phyloP scores from a whole-genome alignment of 92 coral and sea anemone genomes.

The Ricordea florida region DNA sequence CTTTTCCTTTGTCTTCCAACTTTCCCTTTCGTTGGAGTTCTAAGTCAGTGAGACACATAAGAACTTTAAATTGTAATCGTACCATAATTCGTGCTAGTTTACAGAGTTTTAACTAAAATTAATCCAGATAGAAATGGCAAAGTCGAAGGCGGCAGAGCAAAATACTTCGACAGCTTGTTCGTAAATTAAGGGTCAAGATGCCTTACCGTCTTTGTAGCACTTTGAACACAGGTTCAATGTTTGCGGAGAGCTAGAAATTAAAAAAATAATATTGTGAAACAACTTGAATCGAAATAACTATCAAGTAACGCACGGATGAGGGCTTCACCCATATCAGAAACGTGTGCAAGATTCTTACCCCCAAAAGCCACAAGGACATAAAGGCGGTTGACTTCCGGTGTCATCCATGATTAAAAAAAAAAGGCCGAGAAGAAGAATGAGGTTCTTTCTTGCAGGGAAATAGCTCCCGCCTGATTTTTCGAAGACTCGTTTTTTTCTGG shows the following conservation, averaged over 20 bases:
- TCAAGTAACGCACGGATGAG: not conserved
- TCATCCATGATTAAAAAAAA: slow-evolving; percentile 57
- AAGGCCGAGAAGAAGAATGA: too few relatives aligned
- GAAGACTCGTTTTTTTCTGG: too few relatives aligned
- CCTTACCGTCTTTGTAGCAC: slow-evolving; percentile 88
- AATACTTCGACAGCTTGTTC: too few relatives aligned
- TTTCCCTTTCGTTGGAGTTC: slow-evolving; percentile 4
- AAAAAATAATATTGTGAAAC: not conserved
- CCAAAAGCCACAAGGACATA: slow-evolving; percentile 90
- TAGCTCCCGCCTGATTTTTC: too few relatives aligned
- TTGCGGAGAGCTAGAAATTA: slow-evolving; percentile 71
- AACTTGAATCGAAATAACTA: not conserved
- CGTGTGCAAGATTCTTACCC: slow-evolving; percentile 62
- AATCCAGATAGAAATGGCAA: too few relatives aligned
- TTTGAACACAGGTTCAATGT: slow-evolving; percentile 87
- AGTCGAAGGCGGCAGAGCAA: too few relatives aligned
- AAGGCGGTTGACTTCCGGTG: slow-evolving; percentile 80
- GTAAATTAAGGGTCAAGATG: not conserved
- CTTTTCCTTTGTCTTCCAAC: not conserved
- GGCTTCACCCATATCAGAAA: not conserved
- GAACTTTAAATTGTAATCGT: too few relatives aligned
- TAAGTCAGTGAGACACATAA: not conserved
- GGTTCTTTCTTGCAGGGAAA: too few relatives aligned
- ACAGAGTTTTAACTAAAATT: too few relatives aligned
- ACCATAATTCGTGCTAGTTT: too few relatives aligned